Evolutionary conservation across 2,113 vertebrate species (phyloP), one percentile per base, ranked within the genome.

Genomic region (Cololabis saira): DNA sequence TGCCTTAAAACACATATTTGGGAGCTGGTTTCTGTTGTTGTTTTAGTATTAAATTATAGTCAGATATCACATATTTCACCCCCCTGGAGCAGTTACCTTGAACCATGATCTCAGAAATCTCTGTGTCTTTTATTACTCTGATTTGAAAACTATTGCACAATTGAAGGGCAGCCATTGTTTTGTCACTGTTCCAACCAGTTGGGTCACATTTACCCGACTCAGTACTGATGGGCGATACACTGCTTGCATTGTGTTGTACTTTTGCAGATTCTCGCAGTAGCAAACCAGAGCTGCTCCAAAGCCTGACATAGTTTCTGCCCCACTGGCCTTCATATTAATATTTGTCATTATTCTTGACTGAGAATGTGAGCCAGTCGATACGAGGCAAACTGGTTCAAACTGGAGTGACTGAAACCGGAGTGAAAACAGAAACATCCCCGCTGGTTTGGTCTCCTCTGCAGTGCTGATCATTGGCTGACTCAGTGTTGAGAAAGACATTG

Each of bases 171-270:
- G 69, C 45, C 22, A 67, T 65, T 60, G 80, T 80, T 78, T 58
- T 49, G 45, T 60, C 12, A 42, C 71, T 58, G 72, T 49, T 68
- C 71, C 64, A 83, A 84, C 90, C 78, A 67, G 90, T 90, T 62
- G 0, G 72, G 72, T 64, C 71, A 80, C 89, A 82, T 88, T 80
- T 81, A 60, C 14, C 40, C 12, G 18, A 15, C 58, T 74, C 45
- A 0, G 30, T n/a, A 30, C 12, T 15, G 47, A 64, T 2, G 16
- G 21, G 27, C 5, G 30, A 4, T 14, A 73, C 64, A 75, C 14
- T n/a, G 51, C 33, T 40, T 7, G 50, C 67, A 64, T 75, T 87
- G 79, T 82, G 11, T 15, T 8, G 48, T 22, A 8, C 48, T 6
- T 8, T 18, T 12, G 18, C 52, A 21, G 8, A 2, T 47, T 54